Conservation (phyloP, 2,888 invertebrate species). For the Leucophora obtusa region DNA sequence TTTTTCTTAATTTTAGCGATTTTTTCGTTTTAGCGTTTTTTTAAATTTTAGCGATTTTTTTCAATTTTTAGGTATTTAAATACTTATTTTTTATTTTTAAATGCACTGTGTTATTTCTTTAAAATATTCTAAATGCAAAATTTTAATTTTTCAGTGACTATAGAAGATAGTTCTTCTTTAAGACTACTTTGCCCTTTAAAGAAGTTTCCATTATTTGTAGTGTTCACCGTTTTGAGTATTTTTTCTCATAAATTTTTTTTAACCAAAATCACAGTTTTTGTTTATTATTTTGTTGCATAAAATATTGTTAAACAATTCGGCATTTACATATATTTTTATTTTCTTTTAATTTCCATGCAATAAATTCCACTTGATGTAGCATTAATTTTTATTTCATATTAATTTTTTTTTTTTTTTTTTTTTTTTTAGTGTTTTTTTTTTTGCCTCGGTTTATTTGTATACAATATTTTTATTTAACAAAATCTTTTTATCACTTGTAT, state of each 20-base stretch:
- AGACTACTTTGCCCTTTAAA: too few relatives aligned
- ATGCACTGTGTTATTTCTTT: too few relatives aligned
- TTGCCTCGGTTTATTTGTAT: background rate
- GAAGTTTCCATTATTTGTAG: too few relatives aligned
- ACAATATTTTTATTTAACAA: conserved; percentile 26
- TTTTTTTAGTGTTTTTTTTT: conserved; percentile 11
- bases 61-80: too few relatives aligned
- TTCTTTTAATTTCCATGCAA: conserved; percentile 48
- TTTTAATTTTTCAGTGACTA: too few relatives aligned
- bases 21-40: too few relatives aligned
- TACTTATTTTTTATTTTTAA: too few relatives aligned
- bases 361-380: conserved; percentile 57
- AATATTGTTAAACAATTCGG: conserved; percentile 25
- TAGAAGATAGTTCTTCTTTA: too few relatives aligned
- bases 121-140: too few relatives aligned
- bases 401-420: conserved; percentile 22
- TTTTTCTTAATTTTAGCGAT: too few relatives aligned
- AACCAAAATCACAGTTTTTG: conserved; percentile 1
- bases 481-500: conserved; percentile 49
- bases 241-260: background rate
- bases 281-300: background rate
- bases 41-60: too few relatives aligned
- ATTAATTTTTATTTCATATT: conserved; percentile 54
- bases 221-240: too few relatives aligned
- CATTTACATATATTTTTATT: conserved; percentile 12